A percentile compares a stretch with the other conserved stretches of the same genome.
Evolutionary conservation across 2,113 vertebrate genomes (phyloP).

Genomic region (Tauraco erythrolophus): DNA sequence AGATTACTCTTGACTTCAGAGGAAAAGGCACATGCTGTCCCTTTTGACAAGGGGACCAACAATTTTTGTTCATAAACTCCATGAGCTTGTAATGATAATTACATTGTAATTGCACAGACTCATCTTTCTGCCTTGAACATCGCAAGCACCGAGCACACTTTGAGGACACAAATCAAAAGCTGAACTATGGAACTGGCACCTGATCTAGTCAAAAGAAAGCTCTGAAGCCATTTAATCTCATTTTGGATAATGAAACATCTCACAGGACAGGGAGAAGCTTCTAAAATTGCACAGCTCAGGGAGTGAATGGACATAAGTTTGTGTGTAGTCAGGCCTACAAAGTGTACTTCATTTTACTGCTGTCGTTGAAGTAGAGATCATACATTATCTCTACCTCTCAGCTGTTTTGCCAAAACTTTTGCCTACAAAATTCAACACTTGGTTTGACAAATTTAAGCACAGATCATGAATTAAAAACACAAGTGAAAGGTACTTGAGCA

Average conservation of each 20-base stretch:
- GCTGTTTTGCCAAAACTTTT: background rate
- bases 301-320: background rate
- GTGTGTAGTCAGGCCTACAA: background rate
- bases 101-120: background rate
- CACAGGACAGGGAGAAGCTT: background rate
- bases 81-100: rapidly evolving
- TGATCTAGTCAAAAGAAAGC: background rate
- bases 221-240: background rate
- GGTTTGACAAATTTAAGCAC: background rate
- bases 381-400: background rate
- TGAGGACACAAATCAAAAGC: background rate
- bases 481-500: conserved; percentile 9
- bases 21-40: background rate
- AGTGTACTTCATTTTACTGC: background rate
- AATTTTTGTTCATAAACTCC: background rate
- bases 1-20: background rate
- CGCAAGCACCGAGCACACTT: background rate
- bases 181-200: background rate
- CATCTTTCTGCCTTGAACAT: background rate
- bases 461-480: background rate
- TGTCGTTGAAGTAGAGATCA: background rate
- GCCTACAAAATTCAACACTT: background rate
- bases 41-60: background rate
- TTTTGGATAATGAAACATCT: background rate
- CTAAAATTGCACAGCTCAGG: background rate